A percentile compares a stretch with the other conserved stretches of the same genome.
Conservation (phyloP, 2,113 vertebrate species). For the Nothoprocta perdicaria region DNA sequence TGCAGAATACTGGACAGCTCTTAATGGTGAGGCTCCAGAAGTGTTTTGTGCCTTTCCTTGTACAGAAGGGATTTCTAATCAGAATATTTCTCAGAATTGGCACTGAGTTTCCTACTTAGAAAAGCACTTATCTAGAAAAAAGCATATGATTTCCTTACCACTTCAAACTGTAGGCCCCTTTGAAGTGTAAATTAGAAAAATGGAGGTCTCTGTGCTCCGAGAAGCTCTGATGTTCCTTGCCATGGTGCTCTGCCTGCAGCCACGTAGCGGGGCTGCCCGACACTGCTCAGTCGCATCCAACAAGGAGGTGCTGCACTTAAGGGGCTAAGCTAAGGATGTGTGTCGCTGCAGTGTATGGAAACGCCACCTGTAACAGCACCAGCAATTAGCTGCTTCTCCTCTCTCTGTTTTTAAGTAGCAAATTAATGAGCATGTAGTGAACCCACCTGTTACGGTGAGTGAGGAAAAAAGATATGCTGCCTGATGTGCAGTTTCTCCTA, state of each 20-base stretch:
- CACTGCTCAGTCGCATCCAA: background rate
- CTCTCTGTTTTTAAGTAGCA: constrained; percentile 27
- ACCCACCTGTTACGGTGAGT: background rate
- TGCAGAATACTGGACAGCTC: constrained; percentile 9
- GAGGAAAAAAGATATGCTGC: background rate
- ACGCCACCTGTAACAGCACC: background rate
- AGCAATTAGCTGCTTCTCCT: constrained; percentile 35
- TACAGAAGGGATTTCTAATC: constrained; percentile 49
- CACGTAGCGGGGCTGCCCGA: background rate
- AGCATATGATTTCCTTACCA: constrained; percentile 72
- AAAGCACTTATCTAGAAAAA: constrained; percentile 71
- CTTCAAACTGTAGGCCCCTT: constrained; percentile 54
- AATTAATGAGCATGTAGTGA: background rate
- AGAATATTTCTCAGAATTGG: constrained; percentile 40
- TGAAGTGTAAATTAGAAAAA: constrained; percentile 75
- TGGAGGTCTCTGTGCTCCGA: constrained; percentile 27
- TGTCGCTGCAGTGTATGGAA: background rate
- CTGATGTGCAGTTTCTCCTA: background rate
- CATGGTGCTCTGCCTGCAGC: background rate
- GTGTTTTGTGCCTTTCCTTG: constrained; percentile 49
- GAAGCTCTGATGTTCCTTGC: constrained; percentile 26
- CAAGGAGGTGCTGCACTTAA: background rate
- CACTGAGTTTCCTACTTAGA: constrained; percentile 54
- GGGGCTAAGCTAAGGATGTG: background rate
- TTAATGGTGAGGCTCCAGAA: constrained; percentile 10